Conservation (phyloP, 2,888 invertebrate genomes). For the Tachina grossa region DNA sequence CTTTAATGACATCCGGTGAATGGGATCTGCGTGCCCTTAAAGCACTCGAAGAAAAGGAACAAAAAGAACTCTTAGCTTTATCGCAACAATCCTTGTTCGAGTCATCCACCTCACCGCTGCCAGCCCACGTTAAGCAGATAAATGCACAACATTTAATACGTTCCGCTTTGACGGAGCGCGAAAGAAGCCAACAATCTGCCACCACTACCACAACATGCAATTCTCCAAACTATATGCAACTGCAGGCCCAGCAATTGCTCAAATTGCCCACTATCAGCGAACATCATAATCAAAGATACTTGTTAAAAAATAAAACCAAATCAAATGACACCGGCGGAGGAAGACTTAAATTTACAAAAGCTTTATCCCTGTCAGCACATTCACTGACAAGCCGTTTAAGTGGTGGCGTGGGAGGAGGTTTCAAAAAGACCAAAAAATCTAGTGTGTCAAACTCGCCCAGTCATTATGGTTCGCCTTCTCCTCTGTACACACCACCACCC, state of each 20-base stretch:
- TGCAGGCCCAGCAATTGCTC: conserved; percentile 78
- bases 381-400: conserved; percentile 75
- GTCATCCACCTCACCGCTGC: conserved; percentile 72
- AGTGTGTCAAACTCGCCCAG: conserved; percentile 77
- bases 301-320: conserved; percentile 66
- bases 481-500: conserved; percentile 80
- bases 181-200: conserved; percentile 9
- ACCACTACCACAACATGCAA: conserved; percentile 58
- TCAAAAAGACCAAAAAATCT: conserved; percentile 56
- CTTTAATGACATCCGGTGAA: conserved; percentile 82
- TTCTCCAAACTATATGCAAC: conserved; percentile 76
- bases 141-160: conserved; percentile 63
- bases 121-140: conserved; percentile 65
- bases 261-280: conserved; percentile 81
- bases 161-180: conserved; percentile 47
- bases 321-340: conserved; percentile 52
- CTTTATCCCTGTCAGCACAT: conserved; percentile 79
- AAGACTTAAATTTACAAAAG: conserved; percentile 78
- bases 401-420: conserved; percentile 47
- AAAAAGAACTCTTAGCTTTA: conserved; percentile 79
- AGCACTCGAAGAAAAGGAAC: conserved; percentile 83
- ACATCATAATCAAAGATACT: conserved; percentile 76
- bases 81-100: conserved; percentile 81
- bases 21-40: conserved; percentile 83
- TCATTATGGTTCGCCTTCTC: conserved; percentile 78